Conservation (phyloP, 2,888 invertebrate species). For the Gnatocerus cornutus region DNA sequence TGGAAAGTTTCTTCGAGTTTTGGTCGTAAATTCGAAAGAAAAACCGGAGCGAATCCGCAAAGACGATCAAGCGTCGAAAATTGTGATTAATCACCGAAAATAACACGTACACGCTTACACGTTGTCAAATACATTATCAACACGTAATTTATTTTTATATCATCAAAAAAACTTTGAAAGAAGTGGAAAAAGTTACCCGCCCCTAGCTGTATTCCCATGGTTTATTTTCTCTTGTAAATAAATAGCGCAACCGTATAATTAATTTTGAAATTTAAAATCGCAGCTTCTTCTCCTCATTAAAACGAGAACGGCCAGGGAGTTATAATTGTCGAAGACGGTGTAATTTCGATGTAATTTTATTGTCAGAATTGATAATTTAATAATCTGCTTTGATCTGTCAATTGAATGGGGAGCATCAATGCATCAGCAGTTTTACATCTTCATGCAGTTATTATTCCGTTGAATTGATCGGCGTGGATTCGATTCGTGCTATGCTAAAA, state of each 20-base stretch:
- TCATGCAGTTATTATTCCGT: slow-evolving; percentile 55
- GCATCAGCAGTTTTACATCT: slow-evolving; percentile 62
- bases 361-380: slow-evolving; percentile 60
- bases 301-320: slow-evolving; percentile 11
- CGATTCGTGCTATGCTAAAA: slow-evolving; percentile 37
- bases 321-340: slow-evolving; percentile 39
- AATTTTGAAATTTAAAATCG: slow-evolving; percentile 19
- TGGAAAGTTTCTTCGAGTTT: slow-evolving; percentile 7
- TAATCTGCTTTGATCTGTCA: slow-evolving; percentile 62
- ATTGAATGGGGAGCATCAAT: slow-evolving; percentile 61
- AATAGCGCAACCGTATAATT: slow-evolving; percentile 23
- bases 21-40: slow-evolving; percentile 10
- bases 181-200: too few relatives aligned
- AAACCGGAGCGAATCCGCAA: slow-evolving; percentile 14
- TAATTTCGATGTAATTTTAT: slow-evolving; percentile 60
- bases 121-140: slow-evolving; percentile 53
- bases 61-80: slow-evolving; percentile 47
- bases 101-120: slow-evolving; percentile 54
- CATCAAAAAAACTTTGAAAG: too few relatives aligned
- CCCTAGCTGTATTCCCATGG: too few relatives aligned
- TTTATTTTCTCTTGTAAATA: slow-evolving; percentile 9
- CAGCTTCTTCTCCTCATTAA: slow-evolving; percentile 15
- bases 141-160: slow-evolving; percentile 28
- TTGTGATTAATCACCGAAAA: slow-evolving; percentile 54
- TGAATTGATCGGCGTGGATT: slow-evolving; percentile 31